Evolutionary conservation across 2,888 invertebrate species (phyloP).

Genomic region (Meganola albula): DNA sequence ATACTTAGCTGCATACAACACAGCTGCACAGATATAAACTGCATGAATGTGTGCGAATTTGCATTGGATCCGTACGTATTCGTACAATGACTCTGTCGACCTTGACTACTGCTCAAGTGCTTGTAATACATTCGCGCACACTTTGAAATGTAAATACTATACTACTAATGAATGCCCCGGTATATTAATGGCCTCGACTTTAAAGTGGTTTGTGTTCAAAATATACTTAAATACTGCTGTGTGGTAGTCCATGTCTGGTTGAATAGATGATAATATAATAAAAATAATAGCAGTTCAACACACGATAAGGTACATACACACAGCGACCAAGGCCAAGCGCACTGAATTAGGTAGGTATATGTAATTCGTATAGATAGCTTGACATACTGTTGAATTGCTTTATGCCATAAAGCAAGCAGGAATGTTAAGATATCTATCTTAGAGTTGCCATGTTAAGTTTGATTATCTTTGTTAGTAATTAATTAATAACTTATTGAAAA

Average conservation of each 20-base stretch:
- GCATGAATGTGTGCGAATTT: conserved; percentile 49
- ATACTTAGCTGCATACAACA: conserved; percentile 52
- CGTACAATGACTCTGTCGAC: conserved; percentile 76
- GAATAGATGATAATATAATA: too few relatives aligned
- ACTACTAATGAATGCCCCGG: conserved; percentile 53
- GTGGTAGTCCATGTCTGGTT: conserved; percentile 19
- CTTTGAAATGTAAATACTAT: too few relatives aligned
- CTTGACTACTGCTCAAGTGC: conserved; percentile 61
- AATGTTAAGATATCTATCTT: too few relatives aligned
- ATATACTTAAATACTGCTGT: too few relatives aligned
- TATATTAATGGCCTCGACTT: conserved; percentile 43
- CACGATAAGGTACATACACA: conserved; percentile 64
- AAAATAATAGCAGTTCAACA: conserved; percentile 75
- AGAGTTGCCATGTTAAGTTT: too few relatives aligned
- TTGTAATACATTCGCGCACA: conserved; percentile 47
- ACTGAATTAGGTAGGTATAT: too few relatives aligned
- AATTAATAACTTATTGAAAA: too few relatives aligned
- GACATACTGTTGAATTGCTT: too few relatives aligned
- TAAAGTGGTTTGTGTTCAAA: too few relatives aligned
- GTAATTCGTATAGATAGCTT: too few relatives aligned
- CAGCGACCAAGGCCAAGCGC: conserved; percentile 58
- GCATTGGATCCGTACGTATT: conserved; percentile 63
- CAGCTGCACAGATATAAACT: conserved; percentile 32
- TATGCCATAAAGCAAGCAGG: too few relatives aligned
- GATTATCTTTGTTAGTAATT: too few relatives aligned